Evolutionary conservation across 53 echinoderm and acorn worm species (phyloP).

Genomic region (Mesocentrotus franciscanus): DNA sequence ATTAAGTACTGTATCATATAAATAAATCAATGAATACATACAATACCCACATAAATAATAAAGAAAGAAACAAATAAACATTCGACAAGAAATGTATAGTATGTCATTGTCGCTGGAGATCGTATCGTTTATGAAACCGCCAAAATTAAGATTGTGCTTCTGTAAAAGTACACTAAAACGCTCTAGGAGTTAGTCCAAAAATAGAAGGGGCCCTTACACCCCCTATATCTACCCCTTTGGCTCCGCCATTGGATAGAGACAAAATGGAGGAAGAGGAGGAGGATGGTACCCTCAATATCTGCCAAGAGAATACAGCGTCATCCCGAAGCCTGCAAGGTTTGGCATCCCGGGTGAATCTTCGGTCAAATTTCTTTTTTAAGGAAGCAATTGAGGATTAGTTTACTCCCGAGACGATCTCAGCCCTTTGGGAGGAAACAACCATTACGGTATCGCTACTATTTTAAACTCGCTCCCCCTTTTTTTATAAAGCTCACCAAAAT

Average conservation of each 20-base stretch:
- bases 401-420: background rate
- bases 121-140: background rate
- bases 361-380: constrained; percentile 43
- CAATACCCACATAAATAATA: too few species aligned
- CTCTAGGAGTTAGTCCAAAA: background rate
- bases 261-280: background rate
- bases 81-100: background rate
- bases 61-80: too few species aligned
- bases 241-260: background rate
- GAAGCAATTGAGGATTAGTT: constrained; percentile 48
- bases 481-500: background rate
- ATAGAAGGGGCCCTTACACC: background rate
- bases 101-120: background rate
- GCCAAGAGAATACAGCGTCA: background rate
- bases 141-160: background rate
- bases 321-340: background rate
- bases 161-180: background rate
- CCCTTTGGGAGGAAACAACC: constrained; percentile 34
- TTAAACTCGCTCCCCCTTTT: background rate
- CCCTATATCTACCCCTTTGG: background rate
- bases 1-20: too few species aligned
- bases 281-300: background rate
- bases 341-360: constrained; percentile 19
- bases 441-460: constrained; percentile 54
- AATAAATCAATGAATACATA: too few species aligned